Percentiles rank a stretch among this genome's conserved stretches.
These are phyloP conservation scores for Phymorhynchus buccinoides DNA, from an alignment of 1,140 invertebrate genomes.

Conservation along the genomic window DNA sequence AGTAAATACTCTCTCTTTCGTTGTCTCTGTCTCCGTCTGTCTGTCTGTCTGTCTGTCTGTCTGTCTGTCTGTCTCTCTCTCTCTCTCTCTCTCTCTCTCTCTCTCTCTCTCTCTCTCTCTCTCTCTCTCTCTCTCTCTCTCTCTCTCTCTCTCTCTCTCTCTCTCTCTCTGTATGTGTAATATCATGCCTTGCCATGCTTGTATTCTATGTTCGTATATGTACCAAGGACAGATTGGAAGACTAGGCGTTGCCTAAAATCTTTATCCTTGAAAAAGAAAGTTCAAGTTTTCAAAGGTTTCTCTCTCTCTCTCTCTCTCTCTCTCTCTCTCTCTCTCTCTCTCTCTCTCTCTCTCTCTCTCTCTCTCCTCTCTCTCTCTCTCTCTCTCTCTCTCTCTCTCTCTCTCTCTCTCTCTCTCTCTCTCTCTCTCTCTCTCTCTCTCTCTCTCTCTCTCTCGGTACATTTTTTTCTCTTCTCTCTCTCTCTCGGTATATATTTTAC, in stretches of 20 bases:
- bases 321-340: not conserved
- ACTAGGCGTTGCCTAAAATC: too few species aligned
- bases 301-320: not conserved
- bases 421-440: not conserved
- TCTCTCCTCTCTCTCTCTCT: not conserved
- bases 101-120: constrained; percentile 17
- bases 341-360: not conserved
- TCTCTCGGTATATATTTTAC: too few species aligned
- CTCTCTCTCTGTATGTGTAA: not conserved
- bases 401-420: not conserved
- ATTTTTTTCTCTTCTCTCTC: not conserved
- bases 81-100: constrained; percentile 25
- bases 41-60: not conserved
- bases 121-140: not conserved
- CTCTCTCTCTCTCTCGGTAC: not conserved
- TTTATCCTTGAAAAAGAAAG: too few species aligned
- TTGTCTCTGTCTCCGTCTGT: not conserved
- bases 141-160: not conserved
- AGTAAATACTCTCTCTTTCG: not conserved
- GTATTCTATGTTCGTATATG: not conserved
- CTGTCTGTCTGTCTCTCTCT: constrained; percentile 18
- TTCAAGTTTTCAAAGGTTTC: too few species aligned
- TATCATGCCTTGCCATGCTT: not conserved
- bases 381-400: not conserved
- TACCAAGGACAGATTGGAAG: too few species aligned